A percentile compares a stretch with the other conserved stretches of the same genome.
These are phyloP conservation scores for Tupaia tana DNA, from an alignment of 2,113 vertebrate species.

Conservation along the genomic window DNA sequence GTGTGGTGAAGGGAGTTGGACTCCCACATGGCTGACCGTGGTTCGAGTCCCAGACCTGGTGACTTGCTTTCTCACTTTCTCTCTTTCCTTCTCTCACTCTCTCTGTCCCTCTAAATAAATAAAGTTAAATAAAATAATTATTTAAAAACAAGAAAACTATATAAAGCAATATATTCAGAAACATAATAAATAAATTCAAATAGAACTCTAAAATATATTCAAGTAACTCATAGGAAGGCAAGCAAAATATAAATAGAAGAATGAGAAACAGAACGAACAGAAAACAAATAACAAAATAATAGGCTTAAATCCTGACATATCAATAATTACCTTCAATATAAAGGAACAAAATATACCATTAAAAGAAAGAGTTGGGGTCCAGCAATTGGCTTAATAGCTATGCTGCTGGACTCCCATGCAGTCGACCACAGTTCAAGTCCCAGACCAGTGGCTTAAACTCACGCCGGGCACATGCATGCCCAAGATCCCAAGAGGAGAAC, in stretches of 20 bases:
- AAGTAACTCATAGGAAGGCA: conserved; percentile 25
- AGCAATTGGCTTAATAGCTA: no score
- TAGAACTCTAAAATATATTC: conserved; percentile 32
- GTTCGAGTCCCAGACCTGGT: no score
- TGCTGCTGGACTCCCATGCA: no score
- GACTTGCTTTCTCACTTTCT: no score
- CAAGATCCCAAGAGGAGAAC: no score
- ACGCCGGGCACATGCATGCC: no score
- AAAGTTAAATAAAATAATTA: no score
- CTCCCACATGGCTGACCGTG: no score
- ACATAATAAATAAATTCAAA: conserved; percentile 24
- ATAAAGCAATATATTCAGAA: conserved; percentile 33
- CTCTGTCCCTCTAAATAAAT: neutral
- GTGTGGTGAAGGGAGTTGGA: no score
- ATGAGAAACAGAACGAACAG: conserved; percentile 2
- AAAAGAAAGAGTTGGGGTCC: neutral
- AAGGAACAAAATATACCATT: neutral
- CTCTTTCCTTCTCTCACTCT: no score
- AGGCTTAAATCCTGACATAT: neutral
- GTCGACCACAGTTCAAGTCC: no score
- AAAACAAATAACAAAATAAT: conserved; percentile 29
- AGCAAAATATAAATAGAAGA: conserved; percentile 28
- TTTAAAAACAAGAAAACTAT: neutral
- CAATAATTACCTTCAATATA: conserved; percentile 29
- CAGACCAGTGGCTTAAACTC: no score